Evolutionary conservation across 2,113 vertebrate genomes (phyloP).

Genomic region (Triplophysa tibetana): DNA sequence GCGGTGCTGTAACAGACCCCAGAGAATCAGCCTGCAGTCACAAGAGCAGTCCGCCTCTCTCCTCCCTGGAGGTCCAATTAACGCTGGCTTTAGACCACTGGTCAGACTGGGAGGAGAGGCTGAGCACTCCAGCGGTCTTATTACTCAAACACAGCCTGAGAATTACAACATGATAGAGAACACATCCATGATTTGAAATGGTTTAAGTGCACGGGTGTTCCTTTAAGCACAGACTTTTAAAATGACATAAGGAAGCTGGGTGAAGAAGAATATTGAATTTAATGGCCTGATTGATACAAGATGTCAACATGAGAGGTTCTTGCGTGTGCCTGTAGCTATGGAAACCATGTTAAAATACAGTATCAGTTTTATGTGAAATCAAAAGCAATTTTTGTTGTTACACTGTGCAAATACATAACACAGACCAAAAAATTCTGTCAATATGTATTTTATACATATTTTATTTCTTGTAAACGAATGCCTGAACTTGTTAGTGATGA

Average conservation of each 20-base stretch:
- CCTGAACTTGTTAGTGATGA: neutral
- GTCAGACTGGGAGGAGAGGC: slow-evolving; percentile 57
- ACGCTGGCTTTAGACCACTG: slow-evolving; percentile 63
- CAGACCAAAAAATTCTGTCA: neutral
- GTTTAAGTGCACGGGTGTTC: neutral
- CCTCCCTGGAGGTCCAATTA: slow-evolving; percentile 69
- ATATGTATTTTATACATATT: neutral
- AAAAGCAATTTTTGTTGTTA: neutral
- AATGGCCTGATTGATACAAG: neutral
- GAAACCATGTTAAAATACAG: neutral
- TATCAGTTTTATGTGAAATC: too few species aligned
- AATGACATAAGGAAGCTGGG: neutral
- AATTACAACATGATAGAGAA: slow-evolving; percentile 18
- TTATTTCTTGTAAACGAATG: neutral
- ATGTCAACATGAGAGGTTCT: neutral
- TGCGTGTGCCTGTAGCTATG: neutral
- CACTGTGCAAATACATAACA: neutral
- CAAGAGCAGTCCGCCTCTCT: slow-evolving; percentile 46
- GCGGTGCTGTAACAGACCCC: slow-evolving; percentile 30
- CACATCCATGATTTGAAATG: neutral
- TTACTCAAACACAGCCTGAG: slow-evolving; percentile 26
- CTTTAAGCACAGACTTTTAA: slow-evolving; percentile 13
- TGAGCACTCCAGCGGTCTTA: slow-evolving; percentile 19
- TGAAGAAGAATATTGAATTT: neutral
- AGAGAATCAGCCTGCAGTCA: slow-evolving; percentile 53